Evolutionary conservation across 2,888 invertebrate species (phyloP).

Genomic region (Eilema sororculum): DNA sequence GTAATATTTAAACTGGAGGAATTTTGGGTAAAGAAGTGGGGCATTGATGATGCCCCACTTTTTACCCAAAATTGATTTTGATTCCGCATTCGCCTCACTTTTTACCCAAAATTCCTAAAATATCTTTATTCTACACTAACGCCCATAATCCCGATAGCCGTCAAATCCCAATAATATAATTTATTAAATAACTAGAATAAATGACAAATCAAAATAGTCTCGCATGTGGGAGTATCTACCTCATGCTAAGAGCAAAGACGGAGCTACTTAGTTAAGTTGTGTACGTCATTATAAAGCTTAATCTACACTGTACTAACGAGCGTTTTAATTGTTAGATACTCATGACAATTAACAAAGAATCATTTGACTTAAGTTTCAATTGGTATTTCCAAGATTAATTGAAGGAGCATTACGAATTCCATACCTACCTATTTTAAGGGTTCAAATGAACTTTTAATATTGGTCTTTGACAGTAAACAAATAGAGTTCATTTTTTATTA

Average conservation of each 20-base stretch:
- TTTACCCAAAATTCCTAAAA: too few relatives aligned
- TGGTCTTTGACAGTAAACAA: background rate
- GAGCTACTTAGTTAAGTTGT: conserved; percentile 25
- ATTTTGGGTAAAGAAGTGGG: too few relatives aligned
- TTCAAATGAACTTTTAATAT: background rate
- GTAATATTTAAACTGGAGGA: too few relatives aligned
- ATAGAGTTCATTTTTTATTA: background rate
- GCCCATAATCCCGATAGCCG: background rate
- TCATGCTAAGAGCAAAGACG: conserved; percentile 39
- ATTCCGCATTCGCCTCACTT: too few relatives aligned
- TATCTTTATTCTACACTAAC: too few relatives aligned
- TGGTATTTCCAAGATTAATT: background rate
- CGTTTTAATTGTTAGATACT: background rate
- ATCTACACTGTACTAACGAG: conserved; percentile 12
- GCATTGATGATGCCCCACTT: too few relatives aligned
- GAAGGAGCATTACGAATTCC: background rate
- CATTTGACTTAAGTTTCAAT: background rate
- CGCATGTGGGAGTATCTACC: conserved; percentile 45
- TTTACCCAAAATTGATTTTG: too few relatives aligned
- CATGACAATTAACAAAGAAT: background rate
- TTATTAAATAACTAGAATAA: conserved; percentile 25
- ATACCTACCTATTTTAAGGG: background rate
- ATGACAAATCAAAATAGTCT: conserved; percentile 34
- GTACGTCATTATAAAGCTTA: conserved; percentile 25
- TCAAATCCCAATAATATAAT: background rate